Percentiles rank a stretch among this genome's conserved stretches.
Conservation (phyloP, 2,888 invertebrate species). For the Helleia helle region DNA sequence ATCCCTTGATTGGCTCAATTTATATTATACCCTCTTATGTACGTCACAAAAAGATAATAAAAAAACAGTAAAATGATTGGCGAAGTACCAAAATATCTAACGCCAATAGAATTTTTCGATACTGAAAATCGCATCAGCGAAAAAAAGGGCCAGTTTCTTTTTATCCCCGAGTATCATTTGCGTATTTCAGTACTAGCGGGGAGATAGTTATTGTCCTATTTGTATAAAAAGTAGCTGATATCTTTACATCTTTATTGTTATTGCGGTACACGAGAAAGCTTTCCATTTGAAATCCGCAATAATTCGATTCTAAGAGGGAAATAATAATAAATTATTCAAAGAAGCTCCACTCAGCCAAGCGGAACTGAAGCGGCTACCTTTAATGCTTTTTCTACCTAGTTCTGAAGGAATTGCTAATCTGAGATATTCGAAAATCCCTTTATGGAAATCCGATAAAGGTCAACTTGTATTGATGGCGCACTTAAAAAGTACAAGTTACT, state of each 20-base stretch:
- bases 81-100: too few relatives aligned
- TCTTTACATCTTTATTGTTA: background rate
- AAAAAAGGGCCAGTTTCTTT: too few relatives aligned
- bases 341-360: background rate
- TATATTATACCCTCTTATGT: too few relatives aligned
- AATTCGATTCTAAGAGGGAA: conserved; percentile 30
- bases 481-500: background rate
- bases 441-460: background rate
- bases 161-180: too few relatives aligned
- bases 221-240: background rate
- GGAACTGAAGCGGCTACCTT: conserved; percentile 6
- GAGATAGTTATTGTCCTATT: background rate
- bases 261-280: conserved; percentile 43
- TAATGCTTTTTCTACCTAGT: background rate
- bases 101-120: too few relatives aligned
- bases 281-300: conserved; percentile 37
- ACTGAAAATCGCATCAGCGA: too few relatives aligned
- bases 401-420: background rate
- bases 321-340: conserved; percentile 44
- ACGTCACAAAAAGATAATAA: too few relatives aligned
- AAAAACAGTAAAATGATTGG: too few relatives aligned
- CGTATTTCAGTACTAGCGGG: too few relatives aligned
- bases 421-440: background rate
- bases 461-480: background rate
- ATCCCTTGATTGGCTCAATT: too few relatives aligned